Evolutionary conservation across 1,140 invertebrate species (phyloP), one percentile per base, ranked within the genome.

Genomic region (Heliconius hewitsoni): DNA sequence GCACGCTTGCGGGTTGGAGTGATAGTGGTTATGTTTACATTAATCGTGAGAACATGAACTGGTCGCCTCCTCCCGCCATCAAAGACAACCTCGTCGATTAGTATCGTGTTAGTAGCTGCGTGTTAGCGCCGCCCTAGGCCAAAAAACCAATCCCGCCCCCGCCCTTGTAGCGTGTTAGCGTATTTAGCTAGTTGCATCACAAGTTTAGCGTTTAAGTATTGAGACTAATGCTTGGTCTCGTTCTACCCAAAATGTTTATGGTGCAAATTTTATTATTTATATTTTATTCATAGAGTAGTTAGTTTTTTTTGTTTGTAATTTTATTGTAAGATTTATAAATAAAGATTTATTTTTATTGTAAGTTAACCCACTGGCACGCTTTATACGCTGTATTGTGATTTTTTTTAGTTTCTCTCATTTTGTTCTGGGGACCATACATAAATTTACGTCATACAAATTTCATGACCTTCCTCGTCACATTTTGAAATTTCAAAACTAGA

Each of bases 51-150:
- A 46, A 46, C 42, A 46, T 16, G 42, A 46, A 16, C 42, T 46
- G 34, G 34, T 37, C 34, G 18, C 50, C 18, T 19, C 50, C 42
- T 16, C 50, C 50, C 50, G 50, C 18, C 18, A 18, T 52, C 2
- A 19, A 19, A 18, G 50, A 19, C 50, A 18, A 52, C 4, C 18
- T 52, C 50, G 50, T 84, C 42, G 16, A 13, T 87, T 89, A 83
- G 77, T 90, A 89, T 82, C 77, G 77, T 80, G 46, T 78, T 88
- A 85, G 74, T 82, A 83, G 83, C 83, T 82, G 83, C 83, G 85
- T 83, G 75, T 42, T 77, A 73, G 85, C 70, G 79, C 85, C 85
- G 84, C 84, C 81, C 85, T 84, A 84, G 84, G 34, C 78, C 84
- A 85, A 52, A 19, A 19, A 52, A 1, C 1, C 52, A 50, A 84